Conservation (phyloP, 1,140 invertebrate genomes). For the Pygmarrhopalites habei region DNA sequence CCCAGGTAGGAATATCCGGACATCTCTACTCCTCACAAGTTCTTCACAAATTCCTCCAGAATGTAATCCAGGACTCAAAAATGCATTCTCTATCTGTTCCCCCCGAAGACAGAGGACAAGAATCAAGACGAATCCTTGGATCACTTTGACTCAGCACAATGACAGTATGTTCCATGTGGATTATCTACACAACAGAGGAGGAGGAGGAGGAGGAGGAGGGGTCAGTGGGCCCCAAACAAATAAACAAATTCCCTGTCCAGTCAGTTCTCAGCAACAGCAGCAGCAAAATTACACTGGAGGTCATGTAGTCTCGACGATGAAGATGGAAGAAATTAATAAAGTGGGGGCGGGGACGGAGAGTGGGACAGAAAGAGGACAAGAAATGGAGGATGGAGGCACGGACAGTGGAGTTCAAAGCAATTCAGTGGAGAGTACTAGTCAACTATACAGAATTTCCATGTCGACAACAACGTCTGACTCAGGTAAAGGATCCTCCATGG, state of each 20-base stretch:
- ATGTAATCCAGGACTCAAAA: slow-evolving; percentile 11
- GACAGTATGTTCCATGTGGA: slow-evolving; percentile 21
- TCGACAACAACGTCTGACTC: slow-evolving; percentile 31
- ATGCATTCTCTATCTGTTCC: slow-evolving; percentile 30
- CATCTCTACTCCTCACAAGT: slow-evolving; percentile 7
- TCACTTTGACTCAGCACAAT: slow-evolving; percentile 25
- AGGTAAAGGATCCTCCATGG: slow-evolving; percentile 33
- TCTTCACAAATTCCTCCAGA: slow-evolving; percentile 3
- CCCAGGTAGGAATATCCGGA: slow-evolving; percentile 16
- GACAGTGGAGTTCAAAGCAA: too few relatives aligned
- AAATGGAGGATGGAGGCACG: too few relatives aligned
- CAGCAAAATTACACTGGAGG: neutral
- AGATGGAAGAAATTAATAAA: neutral
- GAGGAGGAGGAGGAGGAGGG: neutral
- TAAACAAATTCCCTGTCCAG: neutral
- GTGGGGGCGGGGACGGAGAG: neutral
- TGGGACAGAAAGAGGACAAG: too few relatives aligned
- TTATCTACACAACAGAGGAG: neutral
- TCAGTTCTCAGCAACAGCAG: neutral
- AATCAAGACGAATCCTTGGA: slow-evolving; percentile 37
- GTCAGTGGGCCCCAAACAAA: neutral
- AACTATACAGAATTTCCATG: slow-evolving; percentile 23
- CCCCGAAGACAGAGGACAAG: slow-evolving; percentile 29
- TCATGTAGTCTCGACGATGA: neutral
- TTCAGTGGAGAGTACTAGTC: neutral